Evolutionary conservation across 1,140 invertebrate genomes (phyloP).

Genomic region (Ceratitis capitata): DNA sequence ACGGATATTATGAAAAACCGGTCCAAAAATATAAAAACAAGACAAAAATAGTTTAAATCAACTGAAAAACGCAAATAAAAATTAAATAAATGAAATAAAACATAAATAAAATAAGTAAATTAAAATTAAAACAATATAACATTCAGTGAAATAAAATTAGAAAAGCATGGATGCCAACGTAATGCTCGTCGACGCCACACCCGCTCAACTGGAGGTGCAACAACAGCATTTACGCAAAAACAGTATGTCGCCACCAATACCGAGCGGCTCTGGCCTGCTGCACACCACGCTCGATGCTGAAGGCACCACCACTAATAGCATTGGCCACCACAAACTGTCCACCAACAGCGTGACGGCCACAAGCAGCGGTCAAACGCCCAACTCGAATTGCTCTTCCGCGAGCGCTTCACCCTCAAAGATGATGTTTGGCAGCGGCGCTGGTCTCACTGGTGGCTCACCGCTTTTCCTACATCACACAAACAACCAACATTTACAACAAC

Average conservation of each 20-base stretch:
- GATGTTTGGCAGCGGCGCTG: background rate
- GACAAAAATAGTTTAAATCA: background rate
- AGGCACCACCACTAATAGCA: slow-evolving; percentile 35
- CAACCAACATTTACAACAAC: slow-evolving; percentile 39
- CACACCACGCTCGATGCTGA: slow-evolving; percentile 38
- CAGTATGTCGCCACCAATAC: slow-evolving; percentile 42
- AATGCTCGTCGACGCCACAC: slow-evolving; percentile 48
- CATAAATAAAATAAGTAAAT: no score
- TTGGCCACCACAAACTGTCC: background rate
- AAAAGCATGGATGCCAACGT: slow-evolving; percentile 48
- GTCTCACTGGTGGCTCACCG: background rate
- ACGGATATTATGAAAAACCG: no score
- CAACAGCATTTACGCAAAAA: slow-evolving; percentile 46
- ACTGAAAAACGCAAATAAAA: background rate
- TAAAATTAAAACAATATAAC: background rate
- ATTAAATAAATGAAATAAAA: no score
- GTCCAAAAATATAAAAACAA: no score
- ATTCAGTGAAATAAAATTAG: background rate
- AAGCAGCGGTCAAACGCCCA: background rate
- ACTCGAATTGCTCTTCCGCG: slow-evolving; percentile 53
- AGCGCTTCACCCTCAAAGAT: slow-evolving; percentile 52
- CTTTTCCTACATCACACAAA: slow-evolving; percentile 5
- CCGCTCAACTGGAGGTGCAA: slow-evolving; percentile 41
- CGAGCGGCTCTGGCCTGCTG: background rate
- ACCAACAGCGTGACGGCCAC: background rate